Percentiles rank a stretch among this genome's conserved stretches.
phyloP scores from a whole-genome alignment of 2,797 vertebrate genomes.

The Psittacula derbiana region DNA sequence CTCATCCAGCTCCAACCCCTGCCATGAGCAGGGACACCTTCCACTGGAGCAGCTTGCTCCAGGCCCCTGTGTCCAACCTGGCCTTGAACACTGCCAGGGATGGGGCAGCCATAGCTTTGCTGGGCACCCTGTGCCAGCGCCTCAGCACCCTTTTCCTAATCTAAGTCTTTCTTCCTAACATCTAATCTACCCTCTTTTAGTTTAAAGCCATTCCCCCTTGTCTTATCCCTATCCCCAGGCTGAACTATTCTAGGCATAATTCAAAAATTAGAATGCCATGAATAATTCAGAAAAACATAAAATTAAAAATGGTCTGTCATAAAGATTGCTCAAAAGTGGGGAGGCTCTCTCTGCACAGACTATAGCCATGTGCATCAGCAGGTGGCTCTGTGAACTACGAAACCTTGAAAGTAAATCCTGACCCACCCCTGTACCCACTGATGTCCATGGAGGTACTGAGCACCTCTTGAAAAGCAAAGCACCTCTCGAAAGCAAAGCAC shows the following conservation, averaged over 20 bases:
- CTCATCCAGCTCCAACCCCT: not conserved
- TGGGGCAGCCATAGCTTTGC: not conserved
- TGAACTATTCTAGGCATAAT: not conserved
- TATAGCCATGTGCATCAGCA: not conserved
- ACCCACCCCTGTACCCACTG: not conserved
- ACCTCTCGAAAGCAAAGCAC: not conserved
- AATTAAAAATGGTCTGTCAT: not conserved
- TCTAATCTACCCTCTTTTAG: not conserved
- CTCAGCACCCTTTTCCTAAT: not conserved
- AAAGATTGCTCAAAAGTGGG: not conserved
- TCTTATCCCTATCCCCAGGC: not conserved
- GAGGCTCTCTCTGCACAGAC: not conserved
- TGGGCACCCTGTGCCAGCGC: not conserved
- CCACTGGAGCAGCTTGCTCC: not conserved
- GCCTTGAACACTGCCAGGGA: not conserved
- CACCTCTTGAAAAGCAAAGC: not conserved
- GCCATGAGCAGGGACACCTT: not conserved
- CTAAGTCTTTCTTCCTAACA: not conserved
- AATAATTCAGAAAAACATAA: not conserved
- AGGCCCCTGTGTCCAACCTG: not conserved
- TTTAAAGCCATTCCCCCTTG: not conserved
- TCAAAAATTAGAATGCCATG: not conserved
- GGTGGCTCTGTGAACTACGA: not conserved
- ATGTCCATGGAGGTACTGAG: not conserved
- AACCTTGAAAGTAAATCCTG: not conserved